These are phyloP conservation scores for Syrista parreyssii DNA, from an alignment of 2,888 invertebrate species.

Conservation along the genomic window DNA sequence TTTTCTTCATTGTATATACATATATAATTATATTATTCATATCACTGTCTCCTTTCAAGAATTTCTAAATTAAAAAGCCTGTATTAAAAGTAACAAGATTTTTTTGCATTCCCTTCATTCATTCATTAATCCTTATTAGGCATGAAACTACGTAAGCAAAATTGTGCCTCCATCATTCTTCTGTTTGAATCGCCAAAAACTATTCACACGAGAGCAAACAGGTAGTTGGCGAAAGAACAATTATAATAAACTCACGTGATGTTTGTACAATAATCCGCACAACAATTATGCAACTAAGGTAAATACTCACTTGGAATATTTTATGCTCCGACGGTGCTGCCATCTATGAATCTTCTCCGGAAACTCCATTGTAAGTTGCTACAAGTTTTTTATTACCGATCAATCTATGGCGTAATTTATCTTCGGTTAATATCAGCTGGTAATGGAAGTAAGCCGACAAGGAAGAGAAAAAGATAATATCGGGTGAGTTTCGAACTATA, in stretches of 20 bases:
- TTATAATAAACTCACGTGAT: neutral
- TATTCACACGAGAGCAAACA: neutral
- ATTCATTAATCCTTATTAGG: neutral
- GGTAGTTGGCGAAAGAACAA: neutral
- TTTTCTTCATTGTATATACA: conserved; percentile 70
- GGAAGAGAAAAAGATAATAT: too few species aligned
- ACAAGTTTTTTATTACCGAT: neutral
- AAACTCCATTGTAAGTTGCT: neutral
- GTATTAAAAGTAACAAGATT: conserved; percentile 63
- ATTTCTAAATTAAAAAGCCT: conserved; percentile 80
- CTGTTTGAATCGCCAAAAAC: neutral
- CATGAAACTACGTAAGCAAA: neutral
- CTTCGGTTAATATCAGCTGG: too few species aligned
- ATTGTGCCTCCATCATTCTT: neutral
- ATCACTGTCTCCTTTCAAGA: conserved; percentile 82
- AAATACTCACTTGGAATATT: neutral
- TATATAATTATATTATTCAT: conserved; percentile 70
- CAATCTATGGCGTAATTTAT: too few species aligned
- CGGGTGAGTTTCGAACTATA: too few species aligned
- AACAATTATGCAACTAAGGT: neutral
- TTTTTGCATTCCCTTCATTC: neutral
- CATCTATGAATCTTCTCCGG: neutral
- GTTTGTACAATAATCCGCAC: neutral
- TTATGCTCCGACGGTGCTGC: neutral
- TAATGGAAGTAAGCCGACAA: too few species aligned